Evolutionary conservation across 2,888 invertebrate genomes (phyloP).

Genomic region (Xylota segnis): DNA sequence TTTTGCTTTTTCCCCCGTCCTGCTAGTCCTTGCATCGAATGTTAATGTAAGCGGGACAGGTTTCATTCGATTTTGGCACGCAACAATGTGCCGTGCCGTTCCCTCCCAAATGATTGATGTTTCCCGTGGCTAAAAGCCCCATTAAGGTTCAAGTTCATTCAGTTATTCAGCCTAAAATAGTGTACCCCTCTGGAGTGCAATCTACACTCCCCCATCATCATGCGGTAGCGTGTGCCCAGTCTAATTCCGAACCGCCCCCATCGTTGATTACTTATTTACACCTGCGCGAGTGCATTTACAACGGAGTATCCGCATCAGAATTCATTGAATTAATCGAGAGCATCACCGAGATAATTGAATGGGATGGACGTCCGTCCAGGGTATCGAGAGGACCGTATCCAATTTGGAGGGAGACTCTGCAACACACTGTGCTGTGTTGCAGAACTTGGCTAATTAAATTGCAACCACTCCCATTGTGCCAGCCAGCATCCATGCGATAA

Average conservation of each 20-base stretch:
- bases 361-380: not conserved
- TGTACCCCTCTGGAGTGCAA: slow-evolving; percentile 34
- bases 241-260: slow-evolving; percentile 2
- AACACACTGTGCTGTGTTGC: not conserved
- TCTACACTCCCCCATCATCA: not conserved
- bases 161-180: slow-evolving; percentile 4
- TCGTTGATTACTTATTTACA: too few species aligned
- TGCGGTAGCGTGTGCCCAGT: not conserved
- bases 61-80: slow-evolving; percentile 60
- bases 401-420: not conserved
- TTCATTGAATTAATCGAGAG: not conserved
- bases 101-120: slow-evolving; percentile 41
- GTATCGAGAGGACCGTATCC: not conserved
- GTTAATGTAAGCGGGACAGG: slow-evolving; percentile 42
- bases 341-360: slow-evolving; percentile 8
- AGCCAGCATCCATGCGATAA: slow-evolving; percentile 9
- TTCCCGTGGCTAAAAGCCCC: slow-evolving; percentile 30
- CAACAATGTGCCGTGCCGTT: slow-evolving; percentile 27
- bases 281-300: slow-evolving; percentile 1
- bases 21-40: slow-evolving; percentile 37
- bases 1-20: not conserved
- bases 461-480: not conserved
- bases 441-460: slow-evolving; percentile 11
- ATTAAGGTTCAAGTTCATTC: not conserved
- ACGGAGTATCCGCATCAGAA: not conserved